phyloP scores from a whole-genome alignment of 2,113 vertebrate species.

The Montifringilla adamsi region DNA sequence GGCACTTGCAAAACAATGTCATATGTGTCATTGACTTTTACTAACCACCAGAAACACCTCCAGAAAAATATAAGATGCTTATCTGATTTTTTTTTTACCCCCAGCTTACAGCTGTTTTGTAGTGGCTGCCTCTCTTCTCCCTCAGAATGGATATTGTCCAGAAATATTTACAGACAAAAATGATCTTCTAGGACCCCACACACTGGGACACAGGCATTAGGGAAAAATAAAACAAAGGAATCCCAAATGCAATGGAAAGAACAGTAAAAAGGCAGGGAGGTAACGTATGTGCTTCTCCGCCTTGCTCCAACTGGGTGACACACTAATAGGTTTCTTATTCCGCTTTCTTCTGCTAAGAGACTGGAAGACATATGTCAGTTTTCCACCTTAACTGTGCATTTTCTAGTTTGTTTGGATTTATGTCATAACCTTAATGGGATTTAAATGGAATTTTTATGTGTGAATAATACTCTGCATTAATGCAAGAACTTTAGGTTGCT shows the following conservation, averaged over 20 bases:
- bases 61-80: constrained; percentile 51
- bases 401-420: constrained; percentile 83
- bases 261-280: constrained; percentile 20
- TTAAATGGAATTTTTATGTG: constrained; percentile 82
- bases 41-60: constrained; percentile 51
- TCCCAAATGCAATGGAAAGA: not conserved
- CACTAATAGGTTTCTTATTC: constrained; percentile 56
- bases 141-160: constrained; percentile 15
- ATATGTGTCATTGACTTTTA: constrained; percentile 53
- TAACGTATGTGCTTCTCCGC: constrained; percentile 38
- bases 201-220: not conserved
- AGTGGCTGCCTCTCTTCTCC: not conserved
- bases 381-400: constrained; percentile 75
- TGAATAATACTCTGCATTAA: constrained; percentile 79
- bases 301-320: constrained; percentile 34
- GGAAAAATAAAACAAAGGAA: constrained; percentile 35
- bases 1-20: constrained; percentile 56
- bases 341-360: constrained; percentile 45
- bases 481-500: constrained; percentile 68
- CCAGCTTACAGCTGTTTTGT: not conserved
- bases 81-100: constrained; percentile 1
- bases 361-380: constrained; percentile 77
- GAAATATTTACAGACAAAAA: constrained; percentile 48
- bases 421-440: constrained; percentile 82
- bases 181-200: constrained; percentile 41